A percentile compares a stretch with the other conserved stretches of the same genome.
phyloP scores from a whole-genome alignment of 2,888 invertebrate species.

The Dasypolia templi region DNA sequence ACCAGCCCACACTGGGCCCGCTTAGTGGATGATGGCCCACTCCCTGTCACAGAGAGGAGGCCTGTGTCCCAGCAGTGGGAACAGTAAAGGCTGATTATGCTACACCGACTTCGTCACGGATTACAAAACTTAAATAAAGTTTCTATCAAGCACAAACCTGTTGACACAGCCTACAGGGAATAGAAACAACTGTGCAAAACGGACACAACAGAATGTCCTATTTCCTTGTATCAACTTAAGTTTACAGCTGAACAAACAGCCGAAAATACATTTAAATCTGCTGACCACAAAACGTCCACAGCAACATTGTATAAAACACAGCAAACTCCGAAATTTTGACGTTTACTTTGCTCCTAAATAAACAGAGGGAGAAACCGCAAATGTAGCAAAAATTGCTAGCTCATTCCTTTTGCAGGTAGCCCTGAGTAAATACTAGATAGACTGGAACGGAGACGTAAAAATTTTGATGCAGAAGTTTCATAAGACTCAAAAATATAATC shows the following conservation, averaged over 20 bases:
- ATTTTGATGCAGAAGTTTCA: slow-evolving; percentile 20
- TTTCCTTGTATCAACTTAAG: slow-evolving; percentile 16
- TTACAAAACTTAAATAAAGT: slow-evolving; percentile 18
- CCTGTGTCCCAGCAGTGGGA: too few species aligned
- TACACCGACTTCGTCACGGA: neutral
- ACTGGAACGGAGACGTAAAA: neutral
- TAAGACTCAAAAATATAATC: neutral
- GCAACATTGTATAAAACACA: slow-evolving; percentile 16
- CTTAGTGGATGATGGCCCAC: too few species aligned
- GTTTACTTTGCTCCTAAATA: slow-evolving; percentile 46
- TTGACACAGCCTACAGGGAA: slow-evolving; percentile 26
- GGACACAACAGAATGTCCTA: slow-evolving; percentile 16
- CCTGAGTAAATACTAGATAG: slow-evolving; percentile 40
- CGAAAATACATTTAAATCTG: slow-evolving; percentile 22
- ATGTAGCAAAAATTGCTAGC: slow-evolving; percentile 28
- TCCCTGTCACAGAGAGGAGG: too few species aligned
- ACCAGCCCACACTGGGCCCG: too few species aligned
- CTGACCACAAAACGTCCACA: slow-evolving; percentile 40
- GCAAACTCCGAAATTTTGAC: neutral
- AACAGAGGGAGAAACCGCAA: slow-evolving; percentile 29
- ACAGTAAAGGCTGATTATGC: too few species aligned
- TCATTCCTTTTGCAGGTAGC: slow-evolving; percentile 20
- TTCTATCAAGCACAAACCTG: slow-evolving; percentile 35
- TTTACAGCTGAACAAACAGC: slow-evolving; percentile 32
- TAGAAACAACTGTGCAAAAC: neutral